A percentile compares a stretch with the other conserved stretches of the same genome.
phyloP scores from a whole-genome alignment of 2,888 invertebrate species.

The Blera fallax region DNA sequence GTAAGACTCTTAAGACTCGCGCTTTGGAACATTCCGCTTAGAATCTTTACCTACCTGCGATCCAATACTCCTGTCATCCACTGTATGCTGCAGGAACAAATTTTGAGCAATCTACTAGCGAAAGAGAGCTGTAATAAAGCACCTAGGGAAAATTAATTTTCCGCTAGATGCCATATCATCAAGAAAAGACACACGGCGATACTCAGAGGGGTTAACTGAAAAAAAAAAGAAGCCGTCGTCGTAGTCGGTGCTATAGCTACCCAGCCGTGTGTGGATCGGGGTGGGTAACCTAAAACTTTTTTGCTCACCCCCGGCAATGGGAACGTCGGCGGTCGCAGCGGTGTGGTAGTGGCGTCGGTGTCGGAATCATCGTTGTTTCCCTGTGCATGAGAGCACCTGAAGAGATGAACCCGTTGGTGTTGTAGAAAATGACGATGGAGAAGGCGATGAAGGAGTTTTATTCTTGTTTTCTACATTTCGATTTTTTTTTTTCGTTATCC shows the following conservation, averaged over 20 bases:
- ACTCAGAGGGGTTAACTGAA: neutral
- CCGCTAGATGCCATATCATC: conserved; percentile 48
- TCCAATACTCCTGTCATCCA: neutral
- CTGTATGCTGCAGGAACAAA: neutral
- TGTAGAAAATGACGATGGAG: neutral
- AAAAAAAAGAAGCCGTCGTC: neutral
- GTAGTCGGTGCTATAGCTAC: neutral
- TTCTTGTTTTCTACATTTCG: neutral
- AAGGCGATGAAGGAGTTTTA: neutral
- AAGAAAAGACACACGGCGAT: neutral
- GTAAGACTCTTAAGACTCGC: too few relatives aligned
- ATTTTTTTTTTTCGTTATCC: conserved; percentile 32
- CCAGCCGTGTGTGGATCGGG: neutral
- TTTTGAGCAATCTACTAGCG: neutral
- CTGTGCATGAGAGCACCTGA: conserved; percentile 9
- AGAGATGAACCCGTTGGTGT: neutral
- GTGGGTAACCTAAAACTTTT: conserved; percentile 23
- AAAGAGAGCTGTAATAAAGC: conserved; percentile 36
- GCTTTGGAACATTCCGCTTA: neutral
- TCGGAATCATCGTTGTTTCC: neutral
- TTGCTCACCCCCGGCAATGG: neutral
- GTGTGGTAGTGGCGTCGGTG: too few relatives aligned
- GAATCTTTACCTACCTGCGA: neutral
- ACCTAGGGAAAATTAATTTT: conserved; percentile 51
- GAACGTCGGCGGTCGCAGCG: too few relatives aligned